A percentile compares a stretch with the other conserved stretches of the same genome.
phyloP scores from a whole-genome alignment of 2,113 vertebrate species.

The Gulo gulo region DNA sequence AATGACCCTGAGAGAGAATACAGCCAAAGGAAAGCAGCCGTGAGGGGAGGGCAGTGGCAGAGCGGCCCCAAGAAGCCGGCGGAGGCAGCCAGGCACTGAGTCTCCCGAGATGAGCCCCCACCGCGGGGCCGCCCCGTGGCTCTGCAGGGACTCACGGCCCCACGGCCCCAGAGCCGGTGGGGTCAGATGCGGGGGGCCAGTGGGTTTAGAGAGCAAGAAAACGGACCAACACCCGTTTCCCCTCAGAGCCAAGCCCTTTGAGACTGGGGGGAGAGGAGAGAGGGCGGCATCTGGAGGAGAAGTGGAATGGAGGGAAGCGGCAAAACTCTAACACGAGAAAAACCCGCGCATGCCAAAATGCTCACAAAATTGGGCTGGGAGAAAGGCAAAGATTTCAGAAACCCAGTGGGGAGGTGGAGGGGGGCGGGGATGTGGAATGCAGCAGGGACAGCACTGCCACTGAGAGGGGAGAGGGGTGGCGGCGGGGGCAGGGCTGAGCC shows the following conservation, averaged over 20 bases:
- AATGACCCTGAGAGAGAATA: not conserved
- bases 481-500: not conserved
- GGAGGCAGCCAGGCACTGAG: not conserved
- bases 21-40: not conserved
- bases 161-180: too few species aligned
- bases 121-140: rapidly evolving
- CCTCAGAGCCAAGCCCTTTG: not conserved
- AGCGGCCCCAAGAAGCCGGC: not conserved
- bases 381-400: not conserved
- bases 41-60: not conserved
- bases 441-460: too few species aligned
- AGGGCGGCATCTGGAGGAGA: not conserved
- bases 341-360: not conserved
- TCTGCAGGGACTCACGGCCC: too few species aligned
- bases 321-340: not conserved
- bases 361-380: not conserved
- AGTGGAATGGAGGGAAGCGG: not conserved
- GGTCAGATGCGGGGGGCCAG: not conserved
- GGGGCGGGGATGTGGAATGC: too few species aligned
- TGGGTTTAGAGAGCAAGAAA: not conserved
- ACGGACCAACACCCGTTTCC: not conserved
- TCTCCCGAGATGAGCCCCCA: not conserved
- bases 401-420: rapidly evolving
- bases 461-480: too few species aligned
- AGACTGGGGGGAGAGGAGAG: not conserved